Base-by-base conservation (phyloP, 1,140 invertebrate genomes). In the Lepidotrigona ventralis region DNA sequence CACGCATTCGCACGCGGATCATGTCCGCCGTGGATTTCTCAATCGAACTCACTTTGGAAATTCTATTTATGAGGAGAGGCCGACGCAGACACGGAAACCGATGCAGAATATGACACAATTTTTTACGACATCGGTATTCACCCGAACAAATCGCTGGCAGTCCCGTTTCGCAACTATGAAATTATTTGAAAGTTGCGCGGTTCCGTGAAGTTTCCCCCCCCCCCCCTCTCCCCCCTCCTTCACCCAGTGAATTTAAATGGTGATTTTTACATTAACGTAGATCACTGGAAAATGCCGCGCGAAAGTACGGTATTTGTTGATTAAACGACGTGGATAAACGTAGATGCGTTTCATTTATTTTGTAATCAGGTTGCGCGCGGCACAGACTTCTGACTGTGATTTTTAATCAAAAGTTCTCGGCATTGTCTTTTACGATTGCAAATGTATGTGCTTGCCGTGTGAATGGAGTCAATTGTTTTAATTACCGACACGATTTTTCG, bases 1-100 rank as follows among this genome's bases (percentile, higher is more conserved):
- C 68, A 46, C 68, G 68, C 39, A 39, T 69, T 69, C 39, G 23
- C 68, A 71, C 46, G 46, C n/a, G n/a, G 46, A 51, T 71, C 69
- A 71, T 46, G 69, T 53, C 39, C 69, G 15, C 15, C n/a, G n/a
- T 8, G 23, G 9, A 46, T 46, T 71, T 69, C 53, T 26, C 17
- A 26, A 51, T 46, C 46, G 46, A 51, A 51, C 14, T 71, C 11
- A 17, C 23, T 15, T 2, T 14, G 15, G n/a, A 71, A 71, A 71
- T 71, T 71, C 69, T 71, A 51, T 53, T 71, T 71, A 71, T 71
- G 26, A 71, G 51, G 51, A 53, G 15, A 15, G 17, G 0, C 2
- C 12, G 39, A 9, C 21, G 23, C n/a, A n/a, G n/a, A n/a, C n/a
- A 46, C 15, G 23, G 14, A 51, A 51, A 51, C 39, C 26, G 69